Evolutionary conservation across 2,888 invertebrate species (phyloP).

Genomic region (Clostera curtula): DNA sequence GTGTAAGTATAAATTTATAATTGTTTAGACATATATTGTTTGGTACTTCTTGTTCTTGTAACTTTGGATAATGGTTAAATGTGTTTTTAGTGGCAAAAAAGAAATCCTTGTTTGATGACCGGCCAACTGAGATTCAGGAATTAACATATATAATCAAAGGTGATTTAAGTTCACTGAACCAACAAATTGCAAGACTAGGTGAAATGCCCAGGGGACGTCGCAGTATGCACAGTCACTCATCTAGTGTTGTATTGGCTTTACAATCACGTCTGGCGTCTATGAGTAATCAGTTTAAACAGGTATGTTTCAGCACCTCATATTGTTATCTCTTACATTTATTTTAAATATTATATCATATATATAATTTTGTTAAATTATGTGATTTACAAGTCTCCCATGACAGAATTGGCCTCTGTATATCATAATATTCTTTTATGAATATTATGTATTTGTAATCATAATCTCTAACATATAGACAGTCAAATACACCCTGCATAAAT

Average conservation of each 20-base stretch:
- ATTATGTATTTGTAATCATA: no score
- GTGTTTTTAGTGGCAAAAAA: constrained; percentile 92
- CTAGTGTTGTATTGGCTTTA: constrained; percentile 92
- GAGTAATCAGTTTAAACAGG: constrained; percentile 97
- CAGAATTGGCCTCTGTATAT: no score
- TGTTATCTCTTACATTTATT: not conserved
- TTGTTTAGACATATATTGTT: constrained; percentile 1
- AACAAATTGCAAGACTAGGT: constrained; percentile 95
- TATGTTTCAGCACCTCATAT: constrained; percentile 18
- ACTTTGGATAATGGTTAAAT: constrained; percentile 29
- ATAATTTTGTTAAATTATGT: constrained; percentile 2
- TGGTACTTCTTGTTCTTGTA: not conserved
- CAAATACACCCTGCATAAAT: no score
- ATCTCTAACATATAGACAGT: no score
- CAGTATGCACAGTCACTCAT: constrained; percentile 93
- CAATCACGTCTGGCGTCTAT: constrained; percentile 97
- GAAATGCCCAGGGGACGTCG: constrained; percentile 86
- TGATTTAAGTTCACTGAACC: constrained; percentile 94
- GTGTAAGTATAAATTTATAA: constrained; percentile 77
- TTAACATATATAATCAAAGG: constrained; percentile 97
- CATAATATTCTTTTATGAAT: no score
- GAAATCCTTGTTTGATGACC: constrained; percentile 97
- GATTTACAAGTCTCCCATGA: constrained; percentile 1
- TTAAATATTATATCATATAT: constrained; percentile 2
- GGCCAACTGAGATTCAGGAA: constrained; percentile 97